Base-by-base conservation (phyloP, 53 echinoderm and acorn worm species). In the Astropecten irregularis region DNA sequence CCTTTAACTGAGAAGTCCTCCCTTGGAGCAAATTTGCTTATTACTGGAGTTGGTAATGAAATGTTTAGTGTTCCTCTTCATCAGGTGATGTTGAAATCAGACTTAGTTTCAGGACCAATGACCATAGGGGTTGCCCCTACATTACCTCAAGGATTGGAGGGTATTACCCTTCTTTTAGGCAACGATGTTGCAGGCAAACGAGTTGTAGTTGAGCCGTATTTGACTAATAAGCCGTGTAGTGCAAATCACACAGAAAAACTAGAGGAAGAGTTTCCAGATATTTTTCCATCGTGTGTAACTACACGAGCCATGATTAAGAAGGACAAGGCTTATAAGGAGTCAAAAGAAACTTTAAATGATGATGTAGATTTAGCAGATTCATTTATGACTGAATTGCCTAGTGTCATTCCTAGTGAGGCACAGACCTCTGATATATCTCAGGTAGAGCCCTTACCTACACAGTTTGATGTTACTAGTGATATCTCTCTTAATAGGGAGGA, bases 81-180 rank as follows among this genome's bases (percentile, higher is more conserved):
- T 53, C 21, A 25, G 19, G 32, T 86, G 22, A 21, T 47, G 36
- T 76, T 86, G 47, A 76, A 54, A 20, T 65, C 73, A 62, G 86
- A 86, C 21, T 65, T 76, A 66, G 76, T 76, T 51, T 49, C 76
- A 63, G 86, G 86, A 25, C 53, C 56, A 7, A 74, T 86, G 38
- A 76, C 76, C 5, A 27, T 86, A 49, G 86, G 86, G 36, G 48
- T 70, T 81, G 84, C 84, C 9, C 77, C 82, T 71, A 91, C 82
- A 25, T 76, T 69, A 22, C 86, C 83, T 88, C 59, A 65, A 64
- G 86, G 85, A 22, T 38, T 85, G 9, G 83, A 88, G 61, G 91
- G 91, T 39, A 86, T 91, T 38, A 83, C 88, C 16, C 71, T 94
- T 31, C 83, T 91, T 7, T 42, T 59, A 40, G 70, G 59, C 9